phyloP scores from a whole-genome alignment of 2,888 invertebrate genomes.

The Carterocephalus palaemon region DNA sequence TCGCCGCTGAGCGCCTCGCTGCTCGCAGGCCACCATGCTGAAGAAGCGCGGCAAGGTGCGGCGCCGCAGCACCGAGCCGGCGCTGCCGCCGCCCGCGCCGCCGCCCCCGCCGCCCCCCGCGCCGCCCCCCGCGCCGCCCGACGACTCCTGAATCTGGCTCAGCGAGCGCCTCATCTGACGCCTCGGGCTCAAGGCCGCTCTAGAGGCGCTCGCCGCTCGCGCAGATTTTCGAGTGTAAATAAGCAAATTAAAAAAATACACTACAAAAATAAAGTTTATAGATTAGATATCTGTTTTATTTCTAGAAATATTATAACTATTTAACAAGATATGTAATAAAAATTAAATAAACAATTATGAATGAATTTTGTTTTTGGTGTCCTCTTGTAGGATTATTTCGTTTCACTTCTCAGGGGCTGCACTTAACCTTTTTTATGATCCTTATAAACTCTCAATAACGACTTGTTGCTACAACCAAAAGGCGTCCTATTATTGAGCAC shows the following conservation, averaged over 20 bases:
- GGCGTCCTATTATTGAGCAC: too few relatives aligned
- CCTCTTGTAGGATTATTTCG: too few relatives aligned
- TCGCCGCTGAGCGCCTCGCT: constrained; percentile 50
- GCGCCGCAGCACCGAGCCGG: constrained; percentile 93
- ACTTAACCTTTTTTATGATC: too few relatives aligned
- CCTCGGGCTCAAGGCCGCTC: constrained; percentile 71
- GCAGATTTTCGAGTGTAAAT: constrained; percentile 48
- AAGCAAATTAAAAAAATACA: constrained; percentile 43
- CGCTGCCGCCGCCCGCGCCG: constrained; percentile 81
- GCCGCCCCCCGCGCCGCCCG: constrained; percentile 59
- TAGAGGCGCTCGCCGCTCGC: constrained; percentile 54
- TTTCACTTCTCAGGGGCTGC: too few relatives aligned
- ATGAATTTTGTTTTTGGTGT: constrained; percentile 23
- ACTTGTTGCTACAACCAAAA: too few relatives aligned
- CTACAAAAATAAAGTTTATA: constrained; percentile 55
- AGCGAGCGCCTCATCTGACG: constrained; percentile 84
- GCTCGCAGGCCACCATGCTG: constrained; percentile 98
- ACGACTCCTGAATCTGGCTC: constrained; percentile 85
- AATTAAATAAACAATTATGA: constrained; percentile 24
- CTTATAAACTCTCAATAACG: too few relatives aligned
- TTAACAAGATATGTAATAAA: constrained; percentile 24
- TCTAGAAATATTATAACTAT: constrained; percentile 38
- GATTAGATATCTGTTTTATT: constrained; percentile 67
- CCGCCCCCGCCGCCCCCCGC: constrained; percentile 61
- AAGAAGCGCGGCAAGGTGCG: constrained; percentile 99